Evolutionary conservation across 2,888 invertebrate species (phyloP).

Genomic region (Luperina testacea): DNA sequence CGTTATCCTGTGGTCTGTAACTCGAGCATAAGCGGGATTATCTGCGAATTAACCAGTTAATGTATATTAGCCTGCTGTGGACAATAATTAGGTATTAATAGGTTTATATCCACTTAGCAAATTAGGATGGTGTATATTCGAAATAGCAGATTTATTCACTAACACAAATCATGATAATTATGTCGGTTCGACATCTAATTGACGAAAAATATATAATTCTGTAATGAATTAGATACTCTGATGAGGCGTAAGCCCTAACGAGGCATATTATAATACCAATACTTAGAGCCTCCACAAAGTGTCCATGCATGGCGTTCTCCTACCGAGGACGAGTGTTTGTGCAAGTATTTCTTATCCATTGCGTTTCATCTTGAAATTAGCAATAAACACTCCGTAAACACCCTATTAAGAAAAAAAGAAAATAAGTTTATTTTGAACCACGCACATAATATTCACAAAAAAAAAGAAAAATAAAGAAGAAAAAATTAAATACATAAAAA

Average conservation of each 20-base stretch:
- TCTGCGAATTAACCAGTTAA: slow-evolving; percentile 25
- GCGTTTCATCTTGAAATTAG: not conserved
- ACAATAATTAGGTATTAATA: slow-evolving; percentile 49
- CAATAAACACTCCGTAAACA: not conserved
- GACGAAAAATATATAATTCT: not conserved
- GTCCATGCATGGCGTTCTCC: not conserved
- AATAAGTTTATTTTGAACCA: not conserved
- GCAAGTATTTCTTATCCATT: not conserved
- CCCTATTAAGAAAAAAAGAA: not conserved
- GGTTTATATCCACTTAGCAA: slow-evolving; percentile 35
- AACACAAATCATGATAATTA: not conserved
- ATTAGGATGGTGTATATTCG: slow-evolving; percentile 36
- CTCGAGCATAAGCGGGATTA: slow-evolving; percentile 42
- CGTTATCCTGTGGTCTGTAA: slow-evolving; percentile 18
- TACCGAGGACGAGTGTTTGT: not conserved
- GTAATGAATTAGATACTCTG: not conserved
- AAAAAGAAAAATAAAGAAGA: not conserved
- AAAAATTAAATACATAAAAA: not conserved
- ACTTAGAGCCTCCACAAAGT: not conserved
- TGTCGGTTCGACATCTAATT: not conserved
- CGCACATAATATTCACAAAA: not conserved
- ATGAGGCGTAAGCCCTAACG: not conserved
- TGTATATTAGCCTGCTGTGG: slow-evolving; percentile 38
- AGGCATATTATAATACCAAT: not conserved
- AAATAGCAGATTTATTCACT: slow-evolving; percentile 24